Base-by-base conservation (phyloP, 2,797 vertebrate species). In the Telmatherina bonti region DNA sequence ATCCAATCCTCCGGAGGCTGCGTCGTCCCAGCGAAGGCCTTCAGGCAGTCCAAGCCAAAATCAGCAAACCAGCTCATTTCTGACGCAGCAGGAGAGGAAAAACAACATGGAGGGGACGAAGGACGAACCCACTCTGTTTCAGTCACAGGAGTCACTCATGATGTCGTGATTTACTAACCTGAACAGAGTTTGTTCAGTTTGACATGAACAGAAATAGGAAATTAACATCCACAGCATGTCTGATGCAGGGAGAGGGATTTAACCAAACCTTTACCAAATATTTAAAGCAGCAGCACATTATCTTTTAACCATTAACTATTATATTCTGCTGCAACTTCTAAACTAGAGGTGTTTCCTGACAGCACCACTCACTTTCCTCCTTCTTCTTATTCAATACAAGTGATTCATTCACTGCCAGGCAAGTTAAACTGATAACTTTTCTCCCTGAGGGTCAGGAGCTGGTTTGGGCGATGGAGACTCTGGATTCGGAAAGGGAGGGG, bases 401-500 rank as follows among this genome's bases (percentile, higher is more conserved):
- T 24, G 26, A 73, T 68, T 75, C 1, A 57, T 78, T 78, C 81
- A 64, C 36, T 58, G 72, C 41, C 60, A 69, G 70, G 56, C 70
- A 73, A 65, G 66, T 79, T 72, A 66, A 61, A 10, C 29, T 59
- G 56, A 72, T 67, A 59, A 56, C 59, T 31, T 38, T 20, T 29
- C 58, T 47, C 38, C 60, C 54, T 71, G 64, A 36, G 81, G 81
- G 76, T 89, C 83, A 78, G 84, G 72, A 85, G 67, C 70, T 70
- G 84, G 85, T 79, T 86, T 85, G 78, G 83, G 79, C 79, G 79
- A 89, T 67, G 54, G 83, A 78, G 88, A 75, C 79, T 85, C 76
- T 56, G 79, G 75, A 78, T 84, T 88, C 77, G 67, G 81, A 73
- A 82, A 82, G 74, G 87, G 89, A 85, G 85, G 87, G 81, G 86